Evolutionary conservation across 2,797 vertebrate species (phyloP).

Genomic region (Neosilurus hyrtlii): DNA sequence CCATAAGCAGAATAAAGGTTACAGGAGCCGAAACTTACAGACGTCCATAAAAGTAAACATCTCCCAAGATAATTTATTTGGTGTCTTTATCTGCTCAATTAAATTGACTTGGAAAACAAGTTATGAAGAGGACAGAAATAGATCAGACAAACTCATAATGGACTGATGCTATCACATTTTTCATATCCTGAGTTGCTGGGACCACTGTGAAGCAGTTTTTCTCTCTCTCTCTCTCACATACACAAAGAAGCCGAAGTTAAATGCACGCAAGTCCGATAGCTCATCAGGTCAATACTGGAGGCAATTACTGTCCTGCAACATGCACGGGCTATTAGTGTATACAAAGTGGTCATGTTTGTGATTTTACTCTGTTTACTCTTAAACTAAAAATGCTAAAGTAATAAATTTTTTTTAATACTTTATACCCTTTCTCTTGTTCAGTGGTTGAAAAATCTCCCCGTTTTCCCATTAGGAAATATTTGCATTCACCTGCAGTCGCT

Average conservation of each 20-base stretch:
- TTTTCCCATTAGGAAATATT: not conserved
- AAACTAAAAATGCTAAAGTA: not conserved
- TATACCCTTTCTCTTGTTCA: not conserved
- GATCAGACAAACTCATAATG: slow-evolving; percentile 2
- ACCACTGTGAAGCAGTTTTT: not conserved
- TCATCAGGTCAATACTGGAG: not conserved
- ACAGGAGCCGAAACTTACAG: not conserved
- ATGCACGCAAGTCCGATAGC: not conserved
- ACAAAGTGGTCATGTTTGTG: not conserved
- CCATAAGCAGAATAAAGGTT: too few relatives aligned
- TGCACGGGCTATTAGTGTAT: not conserved
- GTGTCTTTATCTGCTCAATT: not conserved
- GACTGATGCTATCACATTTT: slow-evolving; percentile 14
- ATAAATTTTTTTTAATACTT: too few relatives aligned
- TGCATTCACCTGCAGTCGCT: not conserved
- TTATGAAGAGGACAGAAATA: not conserved
- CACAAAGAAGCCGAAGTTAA: not conserved
- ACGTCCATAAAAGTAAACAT: not conserved
- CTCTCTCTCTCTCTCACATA: not conserved
- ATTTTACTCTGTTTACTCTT: not conserved
- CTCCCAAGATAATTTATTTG: not conserved
- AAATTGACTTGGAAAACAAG: not conserved
- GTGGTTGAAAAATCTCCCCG: not conserved
- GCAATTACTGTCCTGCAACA: not conserved
- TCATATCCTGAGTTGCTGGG: slow-evolving; percentile 14